Evolutionary conservation across 1,140 invertebrate genomes (phyloP).

Genomic region (Heliconius congener): DNA sequence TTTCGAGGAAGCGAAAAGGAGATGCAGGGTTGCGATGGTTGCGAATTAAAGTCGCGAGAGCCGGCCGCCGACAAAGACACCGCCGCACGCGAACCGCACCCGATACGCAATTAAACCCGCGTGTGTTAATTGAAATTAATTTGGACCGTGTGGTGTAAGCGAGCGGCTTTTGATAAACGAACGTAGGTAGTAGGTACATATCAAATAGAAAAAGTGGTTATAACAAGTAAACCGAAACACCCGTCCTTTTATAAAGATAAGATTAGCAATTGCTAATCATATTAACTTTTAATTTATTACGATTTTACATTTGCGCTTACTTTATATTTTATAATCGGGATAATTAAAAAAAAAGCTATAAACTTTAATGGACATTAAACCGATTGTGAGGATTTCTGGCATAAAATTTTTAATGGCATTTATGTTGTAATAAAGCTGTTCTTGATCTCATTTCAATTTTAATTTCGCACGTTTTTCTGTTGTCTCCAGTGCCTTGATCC

Average conservation of each 20-base stretch:
- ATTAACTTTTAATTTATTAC: slow-evolving; percentile 10
- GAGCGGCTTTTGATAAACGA: slow-evolving; percentile 30
- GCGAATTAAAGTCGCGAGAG: slow-evolving; percentile 66
- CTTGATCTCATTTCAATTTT: slow-evolving; percentile 4
- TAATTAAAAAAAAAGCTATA: slow-evolving; percentile 11
- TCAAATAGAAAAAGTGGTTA: not conserved
- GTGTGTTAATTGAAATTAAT: slow-evolving; percentile 81
- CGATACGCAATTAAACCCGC: slow-evolving; percentile 78
- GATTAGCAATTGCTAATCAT: not conserved
- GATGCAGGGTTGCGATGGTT: slow-evolving; percentile 41
- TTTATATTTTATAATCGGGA: slow-evolving; percentile 4
- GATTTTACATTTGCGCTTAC: slow-evolving; percentile 10
- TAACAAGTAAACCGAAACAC: not conserved
- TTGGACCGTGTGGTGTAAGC: slow-evolving; percentile 64
- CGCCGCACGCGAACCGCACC: slow-evolving; percentile 75
- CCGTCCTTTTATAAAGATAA: not conserved
- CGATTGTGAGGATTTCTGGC: not conserved
- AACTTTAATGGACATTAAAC: slow-evolving; percentile 7
- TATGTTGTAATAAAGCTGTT: slow-evolving; percentile 1
- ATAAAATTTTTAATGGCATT: slow-evolving; percentile 2
- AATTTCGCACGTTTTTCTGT: slow-evolving; percentile 21
- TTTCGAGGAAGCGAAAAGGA: slow-evolving; percentile 70
- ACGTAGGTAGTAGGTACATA: not conserved
- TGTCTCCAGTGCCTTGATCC: slow-evolving; percentile 51
- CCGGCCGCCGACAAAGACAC: slow-evolving; percentile 71